Evolutionary conservation across 2,888 invertebrate genomes (phyloP).

Genomic region (Dynastes tityus): DNA sequence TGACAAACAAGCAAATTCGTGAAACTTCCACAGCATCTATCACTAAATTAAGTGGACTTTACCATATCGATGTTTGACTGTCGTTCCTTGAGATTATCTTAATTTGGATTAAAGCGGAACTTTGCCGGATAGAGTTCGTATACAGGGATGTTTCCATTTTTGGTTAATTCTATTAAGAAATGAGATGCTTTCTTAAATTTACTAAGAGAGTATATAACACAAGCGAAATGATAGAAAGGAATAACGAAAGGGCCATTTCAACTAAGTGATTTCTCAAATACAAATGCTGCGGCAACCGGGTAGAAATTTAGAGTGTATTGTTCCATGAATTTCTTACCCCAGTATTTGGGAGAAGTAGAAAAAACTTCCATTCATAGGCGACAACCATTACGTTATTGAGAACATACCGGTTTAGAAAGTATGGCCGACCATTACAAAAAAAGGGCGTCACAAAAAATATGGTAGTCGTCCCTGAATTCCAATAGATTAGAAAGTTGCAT

Average conservation of each 20-base stretch:
- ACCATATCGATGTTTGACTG: conserved; percentile 18
- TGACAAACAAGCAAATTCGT: conserved; percentile 30
- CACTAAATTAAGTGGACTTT: conserved; percentile 38
- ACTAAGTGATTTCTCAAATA: no score
- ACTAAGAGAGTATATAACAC: no score
- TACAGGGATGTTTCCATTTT: neutral
- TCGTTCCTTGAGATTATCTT: conserved; percentile 16
- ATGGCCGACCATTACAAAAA: conserved; percentile 61
- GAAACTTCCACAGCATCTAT: conserved; percentile 24
- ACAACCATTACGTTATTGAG: conserved; percentile 54
- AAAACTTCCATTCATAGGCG: conserved; percentile 50
- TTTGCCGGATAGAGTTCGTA: neutral
- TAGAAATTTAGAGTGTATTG: conserved; percentile 17
- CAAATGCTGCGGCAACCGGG: no score
- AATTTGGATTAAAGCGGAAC: conserved; percentile 34
- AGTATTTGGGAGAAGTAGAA: conserved; percentile 10
- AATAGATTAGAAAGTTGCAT: conserved; percentile 27
- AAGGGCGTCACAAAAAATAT: conserved; percentile 59
- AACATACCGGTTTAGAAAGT: conserved; percentile 57
- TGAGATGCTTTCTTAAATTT: no score
- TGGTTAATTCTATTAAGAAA: no score
- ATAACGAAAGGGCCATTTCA: no score
- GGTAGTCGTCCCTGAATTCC: conserved; percentile 24
- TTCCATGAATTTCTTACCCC: neutral
- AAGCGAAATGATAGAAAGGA: neutral